Evolutionary conservation across 92 coral and sea anemone genomes (phyloP), one percentile per base, ranked within the genome.

Genomic region (Umimayanthus chanpuru): DNA sequence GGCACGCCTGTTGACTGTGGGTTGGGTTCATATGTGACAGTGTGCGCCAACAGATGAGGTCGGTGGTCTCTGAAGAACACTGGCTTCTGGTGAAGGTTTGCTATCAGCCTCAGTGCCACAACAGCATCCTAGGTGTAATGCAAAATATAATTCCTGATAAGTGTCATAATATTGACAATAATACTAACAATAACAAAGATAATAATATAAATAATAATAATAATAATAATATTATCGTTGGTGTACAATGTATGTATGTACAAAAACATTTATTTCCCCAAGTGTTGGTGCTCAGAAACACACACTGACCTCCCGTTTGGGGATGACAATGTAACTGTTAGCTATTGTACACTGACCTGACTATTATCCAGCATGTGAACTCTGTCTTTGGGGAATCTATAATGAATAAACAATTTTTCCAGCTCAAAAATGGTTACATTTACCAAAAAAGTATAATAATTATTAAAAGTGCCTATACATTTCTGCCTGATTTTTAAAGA

Each of bases 341-440:
- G 20, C 16, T 20, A 53, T 79, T 77, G 43, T 18, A 55, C 80
- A 85, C 78, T 53, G 28, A 97, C 99, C 99, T 97, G 98, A 29
- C 90, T 65, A 40, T 93, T 92, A 36, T 97, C 99, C 14, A 97
- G 88, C 15, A 83, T 66, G 77, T 97, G 94, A 79, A 93, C 82
- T 88, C 94, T 97, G 82, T 92, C 99, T 81, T 93, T 95, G 7
- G 98, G 97, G 86, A 97, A 97, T 88, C 99, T 97, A 86, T 53
- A 66, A 9, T 36, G 16, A 43, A 38, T 53, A 4, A 2, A 53
- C 11, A 14, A 53, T 11, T 18, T 53, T 53, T 53, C 18, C 4
- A 53, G 58, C 58, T 5, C 18, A 16, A 75, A 32, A 66, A 6
- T 8, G 26, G 47, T 36, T 38, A 81, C 40, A 80, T 38, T 75